Conservation (phyloP, 2,797 vertebrate genomes). For the Esox lucius region DNA sequence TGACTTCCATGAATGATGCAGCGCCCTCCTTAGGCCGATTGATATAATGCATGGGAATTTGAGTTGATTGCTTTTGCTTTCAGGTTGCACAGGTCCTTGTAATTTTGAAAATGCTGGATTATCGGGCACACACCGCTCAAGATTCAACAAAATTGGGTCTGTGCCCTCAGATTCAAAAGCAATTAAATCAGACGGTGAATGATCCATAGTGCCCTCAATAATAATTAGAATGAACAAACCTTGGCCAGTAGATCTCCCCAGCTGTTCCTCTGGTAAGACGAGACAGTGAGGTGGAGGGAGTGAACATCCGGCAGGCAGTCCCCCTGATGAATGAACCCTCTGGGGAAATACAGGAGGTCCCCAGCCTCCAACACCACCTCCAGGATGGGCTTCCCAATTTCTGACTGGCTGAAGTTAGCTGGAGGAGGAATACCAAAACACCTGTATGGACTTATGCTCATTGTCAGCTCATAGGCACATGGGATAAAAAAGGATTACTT, state of each 20-base stretch:
- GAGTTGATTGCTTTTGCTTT: too few species aligned
- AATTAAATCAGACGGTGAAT: too few species aligned
- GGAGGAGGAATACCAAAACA: slow-evolving; percentile 7
- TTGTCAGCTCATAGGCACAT: neutral
- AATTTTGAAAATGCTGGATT: too few species aligned
- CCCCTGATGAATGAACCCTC: slow-evolving; percentile 95
- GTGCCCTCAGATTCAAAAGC: too few species aligned
- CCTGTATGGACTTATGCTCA: neutral
- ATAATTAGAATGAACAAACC: slow-evolving; percentile 51
- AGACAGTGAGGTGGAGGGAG: slow-evolving; percentile 93
- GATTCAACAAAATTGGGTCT: too few species aligned
- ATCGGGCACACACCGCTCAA: too few species aligned
- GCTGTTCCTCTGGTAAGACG: slow-evolving; percentile 92
- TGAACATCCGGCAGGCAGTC: slow-evolving; percentile 84
- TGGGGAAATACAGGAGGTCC: slow-evolving; percentile 93
- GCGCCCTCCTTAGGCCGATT: too few species aligned
- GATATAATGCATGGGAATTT: too few species aligned
- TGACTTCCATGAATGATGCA: too few species aligned
- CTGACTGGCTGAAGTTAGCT: slow-evolving; percentile 84
- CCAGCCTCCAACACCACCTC: slow-evolving; percentile 90
- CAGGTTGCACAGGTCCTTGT: neutral
- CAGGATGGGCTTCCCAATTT: slow-evolving; percentile 85
- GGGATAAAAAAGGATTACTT: slow-evolving; percentile 51
- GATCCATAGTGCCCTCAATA: neutral
- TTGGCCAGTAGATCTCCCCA: slow-evolving; percentile 91